Percentiles rank a stretch among this genome's conserved stretches.
phyloP scores from a whole-genome alignment of 1,140 invertebrate genomes.

The Caerostris extrusa region DNA sequence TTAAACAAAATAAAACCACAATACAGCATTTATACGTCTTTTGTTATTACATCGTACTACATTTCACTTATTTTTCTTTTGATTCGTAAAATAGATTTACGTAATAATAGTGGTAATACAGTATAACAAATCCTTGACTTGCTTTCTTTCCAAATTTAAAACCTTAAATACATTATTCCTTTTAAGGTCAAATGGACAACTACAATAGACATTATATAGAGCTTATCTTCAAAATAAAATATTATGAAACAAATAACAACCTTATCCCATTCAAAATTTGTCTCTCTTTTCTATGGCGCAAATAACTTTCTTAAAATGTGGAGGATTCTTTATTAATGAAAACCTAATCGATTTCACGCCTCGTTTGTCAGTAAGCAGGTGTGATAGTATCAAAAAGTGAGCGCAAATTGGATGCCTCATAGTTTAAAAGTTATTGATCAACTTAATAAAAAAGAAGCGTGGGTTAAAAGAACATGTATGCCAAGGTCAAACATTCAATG shows the following conservation, averaged over 20 bases:
- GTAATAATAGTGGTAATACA: background rate
- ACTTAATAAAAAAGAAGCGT: conserved; percentile 8
- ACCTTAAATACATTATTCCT: background rate
- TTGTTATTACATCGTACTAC: too few relatives aligned
- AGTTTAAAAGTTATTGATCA: conserved; percentile 14
- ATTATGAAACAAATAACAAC: background rate
- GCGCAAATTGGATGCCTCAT: background rate
- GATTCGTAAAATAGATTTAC: too few relatives aligned
- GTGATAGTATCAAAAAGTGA: background rate
- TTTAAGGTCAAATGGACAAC: background rate
- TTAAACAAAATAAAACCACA: too few relatives aligned
- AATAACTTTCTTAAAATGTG: background rate
- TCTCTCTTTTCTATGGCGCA: background rate
- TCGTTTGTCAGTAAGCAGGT: background rate
- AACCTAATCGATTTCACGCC: conserved; percentile 49
- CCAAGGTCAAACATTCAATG: conserved; percentile 5
- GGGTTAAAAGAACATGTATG: background rate
- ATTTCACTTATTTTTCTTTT: too few relatives aligned
- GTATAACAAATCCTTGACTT: background rate
- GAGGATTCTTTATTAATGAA: conserved; percentile 41
- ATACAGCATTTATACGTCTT: too few relatives aligned
- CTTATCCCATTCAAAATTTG: background rate
- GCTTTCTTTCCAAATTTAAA: background rate
- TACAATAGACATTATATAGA: background rate
- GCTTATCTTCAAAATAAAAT: background rate